Conservation (phyloP, 2,797 vertebrate species). For the Psittacula derbiana region DNA sequence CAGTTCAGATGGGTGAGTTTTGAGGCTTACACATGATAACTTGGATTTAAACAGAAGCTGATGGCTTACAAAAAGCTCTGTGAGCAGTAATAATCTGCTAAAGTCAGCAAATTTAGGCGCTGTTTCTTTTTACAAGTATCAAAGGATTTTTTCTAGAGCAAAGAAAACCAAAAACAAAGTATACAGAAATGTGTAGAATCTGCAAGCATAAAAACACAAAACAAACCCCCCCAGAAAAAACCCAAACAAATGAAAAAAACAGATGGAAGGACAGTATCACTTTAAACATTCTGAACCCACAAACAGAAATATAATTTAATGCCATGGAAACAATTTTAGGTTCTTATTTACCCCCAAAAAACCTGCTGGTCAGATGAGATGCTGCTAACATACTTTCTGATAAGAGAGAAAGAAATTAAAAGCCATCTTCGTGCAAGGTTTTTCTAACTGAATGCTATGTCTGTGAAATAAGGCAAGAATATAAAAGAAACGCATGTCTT, state of each 20-base stretch:
- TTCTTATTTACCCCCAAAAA: not conserved
- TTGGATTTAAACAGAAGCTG: not conserved
- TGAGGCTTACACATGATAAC: not conserved
- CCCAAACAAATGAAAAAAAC: not conserved
- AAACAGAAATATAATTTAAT: not conserved
- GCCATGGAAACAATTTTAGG: not conserved
- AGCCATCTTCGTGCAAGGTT: not conserved
- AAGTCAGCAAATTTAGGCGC: not conserved
- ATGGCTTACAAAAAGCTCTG: not conserved
- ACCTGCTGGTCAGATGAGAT: not conserved
- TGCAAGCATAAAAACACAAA: not conserved
- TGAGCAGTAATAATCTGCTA: not conserved
- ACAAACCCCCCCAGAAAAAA: too few species aligned
- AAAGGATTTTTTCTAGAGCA: not conserved
- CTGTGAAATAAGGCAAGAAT: not conserved
- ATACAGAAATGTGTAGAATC: not conserved
- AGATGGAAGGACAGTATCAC: not conserved
- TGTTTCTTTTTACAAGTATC: not conserved
- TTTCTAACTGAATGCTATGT: not conserved
- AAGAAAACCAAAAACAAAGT: not conserved
- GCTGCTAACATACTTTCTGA: not conserved
- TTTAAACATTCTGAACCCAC: not conserved
- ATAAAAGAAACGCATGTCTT: not conserved
- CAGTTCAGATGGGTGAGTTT: not conserved
- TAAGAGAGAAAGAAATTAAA: not conserved